Percentiles rank a stretch among this genome's conserved stretches.
phyloP scores from a whole-genome alignment of 2,797 vertebrate genomes.

The Prunella strophiata region DNA sequence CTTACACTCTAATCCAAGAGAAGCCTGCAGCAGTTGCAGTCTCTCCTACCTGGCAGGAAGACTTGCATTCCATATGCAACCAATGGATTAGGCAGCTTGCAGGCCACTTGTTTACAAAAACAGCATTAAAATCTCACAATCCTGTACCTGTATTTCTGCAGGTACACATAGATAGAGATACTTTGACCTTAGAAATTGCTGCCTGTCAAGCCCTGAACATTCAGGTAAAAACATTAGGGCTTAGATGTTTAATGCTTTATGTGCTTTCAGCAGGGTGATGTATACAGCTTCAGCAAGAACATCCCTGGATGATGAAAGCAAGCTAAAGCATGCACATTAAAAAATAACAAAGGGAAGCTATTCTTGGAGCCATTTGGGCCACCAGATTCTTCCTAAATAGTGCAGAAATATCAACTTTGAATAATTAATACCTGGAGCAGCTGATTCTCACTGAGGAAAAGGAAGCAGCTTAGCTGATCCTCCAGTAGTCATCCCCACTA shows the following conservation, averaged over 20 bases:
- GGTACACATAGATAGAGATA: background rate
- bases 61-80: background rate
- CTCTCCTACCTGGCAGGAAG: background rate
- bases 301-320: background rate
- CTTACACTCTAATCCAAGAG: background rate
- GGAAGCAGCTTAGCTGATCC: background rate
- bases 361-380: slow-evolving; percentile 25
- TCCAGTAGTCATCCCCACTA: background rate
- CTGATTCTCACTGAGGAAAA: background rate
- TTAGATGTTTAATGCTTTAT: background rate
- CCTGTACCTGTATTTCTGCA: background rate
- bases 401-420: background rate
- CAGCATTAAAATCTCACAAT: background rate
- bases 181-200: background rate
- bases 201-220: background rate
- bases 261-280: background rate
- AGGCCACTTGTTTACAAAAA: background rate
- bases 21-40: background rate
- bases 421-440: slow-evolving; percentile 17
- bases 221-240: background rate
- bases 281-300: background rate
- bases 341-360: slow-evolving; percentile 47
- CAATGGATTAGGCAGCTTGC: background rate
- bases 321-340: background rate
- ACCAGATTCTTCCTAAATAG: slow-evolving; percentile 26